Evolutionary conservation across 2,888 invertebrate genomes (phyloP).

Genomic region (Dimorphilus gyrociliatus): DNA sequence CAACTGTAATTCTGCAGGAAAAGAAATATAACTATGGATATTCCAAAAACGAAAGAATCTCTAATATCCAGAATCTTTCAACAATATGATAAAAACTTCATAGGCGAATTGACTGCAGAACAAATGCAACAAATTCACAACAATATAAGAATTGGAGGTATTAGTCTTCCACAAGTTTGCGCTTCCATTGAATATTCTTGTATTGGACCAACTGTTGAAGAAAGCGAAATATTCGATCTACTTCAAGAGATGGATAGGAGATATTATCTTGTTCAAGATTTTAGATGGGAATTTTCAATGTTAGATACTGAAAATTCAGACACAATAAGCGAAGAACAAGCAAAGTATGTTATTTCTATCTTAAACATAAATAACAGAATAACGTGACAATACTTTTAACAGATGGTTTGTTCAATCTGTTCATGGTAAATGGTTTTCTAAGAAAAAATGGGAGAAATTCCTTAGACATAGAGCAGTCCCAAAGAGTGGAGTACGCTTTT

Average conservation of each 20-base stretch:
- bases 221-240: conserved; percentile 22
- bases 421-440: conserved; percentile 26
- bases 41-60: too few relatives aligned
- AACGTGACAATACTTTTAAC: conserved; percentile 5
- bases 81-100: conserved; percentile 17
- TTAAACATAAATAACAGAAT: too few relatives aligned
- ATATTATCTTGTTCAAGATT: conserved; percentile 27
- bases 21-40: too few relatives aligned
- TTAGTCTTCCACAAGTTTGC: conserved; percentile 28
- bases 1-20: too few relatives aligned
- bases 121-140: conserved; percentile 25
- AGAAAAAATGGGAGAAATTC: conserved; percentile 23
- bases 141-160: conserved; percentile 26
- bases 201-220: conserved; percentile 15
- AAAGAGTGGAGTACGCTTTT: conserved; percentile 21
- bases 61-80: too few relatives aligned
- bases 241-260: conserved; percentile 32
- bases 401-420: conserved; percentile 30
- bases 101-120: conserved; percentile 17
- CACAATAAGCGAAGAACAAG: conserved; percentile 23
- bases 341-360: conserved; percentile 17
- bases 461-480: conserved; percentile 21
- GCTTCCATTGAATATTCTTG: conserved; percentile 27
- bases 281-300: conserved; percentile 32
- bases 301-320: conserved; percentile 21